Evolutionary conservation across 2,888 invertebrate genomes (phyloP).

Genomic region (Macrosiphum euphorbiae): DNA sequence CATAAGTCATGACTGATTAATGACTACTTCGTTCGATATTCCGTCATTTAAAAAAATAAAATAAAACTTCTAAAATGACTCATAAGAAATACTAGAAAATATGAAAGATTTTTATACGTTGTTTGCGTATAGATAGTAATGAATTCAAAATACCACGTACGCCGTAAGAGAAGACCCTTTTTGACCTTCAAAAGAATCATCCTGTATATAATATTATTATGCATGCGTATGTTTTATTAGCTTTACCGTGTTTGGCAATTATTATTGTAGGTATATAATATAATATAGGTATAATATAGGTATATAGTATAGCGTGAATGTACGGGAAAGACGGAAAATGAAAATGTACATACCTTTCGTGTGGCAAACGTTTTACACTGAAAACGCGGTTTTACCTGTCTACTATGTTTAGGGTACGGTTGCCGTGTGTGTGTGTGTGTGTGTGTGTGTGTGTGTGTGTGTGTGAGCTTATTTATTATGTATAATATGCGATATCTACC

Average conservation of each 20-base stretch:
- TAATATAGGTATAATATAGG: not conserved
- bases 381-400: not conserved
- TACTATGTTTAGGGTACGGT: not conserved
- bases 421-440: not conserved
- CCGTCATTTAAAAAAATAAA: not conserved
- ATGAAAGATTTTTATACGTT: not conserved
- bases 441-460: not conserved
- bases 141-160: not conserved
- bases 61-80: not conserved
- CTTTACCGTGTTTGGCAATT: not conserved
- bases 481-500: not conserved
- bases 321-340: not conserved
- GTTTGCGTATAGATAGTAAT: not conserved
- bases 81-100: not conserved
- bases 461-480: not conserved
- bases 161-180: not conserved
- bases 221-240: not conserved
- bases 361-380: not conserved
- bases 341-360: not conserved
- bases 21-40: not conserved
- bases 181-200: not conserved
- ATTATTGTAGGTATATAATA: not conserved
- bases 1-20: constrained; percentile 4
- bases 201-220: not conserved
- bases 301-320: not conserved